Conservation (phyloP, 2,888 invertebrate species). For the Cosmopolites sordidus region DNA sequence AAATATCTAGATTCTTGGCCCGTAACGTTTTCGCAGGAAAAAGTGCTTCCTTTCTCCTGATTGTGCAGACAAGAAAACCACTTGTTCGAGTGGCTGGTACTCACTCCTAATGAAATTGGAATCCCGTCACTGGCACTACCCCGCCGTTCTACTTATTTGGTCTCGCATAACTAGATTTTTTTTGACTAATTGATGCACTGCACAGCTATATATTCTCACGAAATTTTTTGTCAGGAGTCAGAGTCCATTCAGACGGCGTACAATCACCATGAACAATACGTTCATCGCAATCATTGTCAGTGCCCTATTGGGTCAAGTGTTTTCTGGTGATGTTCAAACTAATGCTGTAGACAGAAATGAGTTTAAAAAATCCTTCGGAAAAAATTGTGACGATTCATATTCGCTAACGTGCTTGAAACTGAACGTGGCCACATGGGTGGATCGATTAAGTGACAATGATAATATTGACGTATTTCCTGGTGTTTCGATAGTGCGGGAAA, state of each 20-base stretch:
- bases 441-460: conserved; percentile 62
- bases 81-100: neutral
- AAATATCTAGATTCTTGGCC: no score
- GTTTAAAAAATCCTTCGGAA: conserved; percentile 37
- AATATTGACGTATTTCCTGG: conserved; percentile 65
- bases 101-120: neutral
- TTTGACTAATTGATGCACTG: neutral
- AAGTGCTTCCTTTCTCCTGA: no score
- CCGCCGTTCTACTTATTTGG: neutral
- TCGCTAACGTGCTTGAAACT: conserved; percentile 70
- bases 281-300: neutral
- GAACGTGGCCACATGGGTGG: conserved; percentile 66
- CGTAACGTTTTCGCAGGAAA: no score
- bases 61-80: no score
- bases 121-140: conserved; percentile 1
- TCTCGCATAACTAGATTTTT: conserved; percentile 4
- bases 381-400: conserved; percentile 53
- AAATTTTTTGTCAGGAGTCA: neutral
- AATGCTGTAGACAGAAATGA: conserved; percentile 23
- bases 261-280: neutral
- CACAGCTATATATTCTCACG: neutral
- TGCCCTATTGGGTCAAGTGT: neutral
- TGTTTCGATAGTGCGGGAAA: conserved; percentile 63
- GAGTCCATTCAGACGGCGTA: neutral
- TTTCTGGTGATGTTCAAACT: neutral